A percentile compares a stretch with the other conserved stretches of the same genome.
These are phyloP conservation scores for Lophius piscatorius DNA, from an alignment of 2,113 vertebrate species.

Conservation along the genomic window DNA sequence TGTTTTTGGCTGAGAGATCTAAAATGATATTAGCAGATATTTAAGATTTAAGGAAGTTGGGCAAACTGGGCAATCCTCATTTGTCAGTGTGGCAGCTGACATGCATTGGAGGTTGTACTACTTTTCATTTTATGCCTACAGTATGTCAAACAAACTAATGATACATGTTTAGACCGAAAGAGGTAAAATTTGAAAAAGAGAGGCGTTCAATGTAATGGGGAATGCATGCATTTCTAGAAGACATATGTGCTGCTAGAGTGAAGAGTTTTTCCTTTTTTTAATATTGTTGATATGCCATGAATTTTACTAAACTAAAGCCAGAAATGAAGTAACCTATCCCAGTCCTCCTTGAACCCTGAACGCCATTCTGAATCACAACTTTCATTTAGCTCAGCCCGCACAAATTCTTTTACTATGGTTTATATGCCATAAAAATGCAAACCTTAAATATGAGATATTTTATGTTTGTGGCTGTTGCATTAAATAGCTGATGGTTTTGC, in stretches of 20 bases:
- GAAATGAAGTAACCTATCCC: not conserved
- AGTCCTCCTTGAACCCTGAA: not conserved
- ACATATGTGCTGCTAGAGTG: not conserved
- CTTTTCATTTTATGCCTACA: slow-evolving; percentile 17
- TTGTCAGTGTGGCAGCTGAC: slow-evolving; percentile 39
- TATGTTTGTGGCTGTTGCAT: too few species aligned
- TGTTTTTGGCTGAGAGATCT: slow-evolving; percentile 52
- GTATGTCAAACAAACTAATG: slow-evolving; percentile 15
- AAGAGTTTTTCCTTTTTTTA: not conserved
- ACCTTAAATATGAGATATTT: too few species aligned
- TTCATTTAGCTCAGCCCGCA: too few species aligned
- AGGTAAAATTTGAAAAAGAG: too few species aligned
- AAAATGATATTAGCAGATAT: slow-evolving; percentile 68
- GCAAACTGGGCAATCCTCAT: slow-evolving; percentile 37
- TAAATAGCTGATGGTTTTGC: too few species aligned
- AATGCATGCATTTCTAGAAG: not conserved
- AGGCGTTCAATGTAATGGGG: not conserved
- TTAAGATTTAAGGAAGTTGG: slow-evolving; percentile 47
- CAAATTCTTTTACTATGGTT: too few species aligned
- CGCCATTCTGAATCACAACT: not conserved
- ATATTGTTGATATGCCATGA: not conserved
- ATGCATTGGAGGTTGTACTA: slow-evolving; percentile 43
- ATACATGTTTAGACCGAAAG: not conserved
- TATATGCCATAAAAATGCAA: too few species aligned
- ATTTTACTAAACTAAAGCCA: not conserved